Evolutionary conservation across 2,797 vertebrate species (phyloP).

Genomic region (Anguilla marmorata): DNA sequence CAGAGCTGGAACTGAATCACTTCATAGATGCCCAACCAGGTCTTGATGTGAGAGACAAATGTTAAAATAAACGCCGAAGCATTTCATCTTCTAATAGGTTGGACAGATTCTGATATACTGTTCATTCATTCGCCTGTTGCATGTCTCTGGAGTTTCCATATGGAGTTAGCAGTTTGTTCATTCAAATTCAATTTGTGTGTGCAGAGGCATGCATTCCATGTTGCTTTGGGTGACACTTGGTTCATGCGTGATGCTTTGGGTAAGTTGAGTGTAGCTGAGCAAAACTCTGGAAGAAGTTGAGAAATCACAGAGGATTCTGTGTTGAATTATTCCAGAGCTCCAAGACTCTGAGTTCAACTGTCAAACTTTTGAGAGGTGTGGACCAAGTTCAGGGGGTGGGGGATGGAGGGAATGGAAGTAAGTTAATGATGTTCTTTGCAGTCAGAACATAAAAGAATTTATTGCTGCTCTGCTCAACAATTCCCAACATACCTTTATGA

Average conservation of each 20-base stretch:
- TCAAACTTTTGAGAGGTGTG: conserved; percentile 37
- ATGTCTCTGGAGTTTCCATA: neutral
- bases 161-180: neutral
- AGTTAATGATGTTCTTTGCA: neutral
- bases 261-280: conserved; percentile 40
- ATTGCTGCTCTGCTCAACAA: neutral
- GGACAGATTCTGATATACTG: neutral
- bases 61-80: neutral
- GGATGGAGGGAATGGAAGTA: neutral
- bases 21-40: neutral
- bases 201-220: neutral
- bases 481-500: neutral
- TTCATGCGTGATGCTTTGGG: conserved; percentile 32
- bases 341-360: conserved; percentile 39
- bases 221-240: conserved; percentile 26
- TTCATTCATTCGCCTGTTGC: neutral
- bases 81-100: neutral
- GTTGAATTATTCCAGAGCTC: conserved; percentile 53
- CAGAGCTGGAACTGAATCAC: neutral
- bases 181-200: neutral
- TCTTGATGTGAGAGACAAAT: neutral
- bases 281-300: conserved; percentile 18
- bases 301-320: conserved; percentile 36
- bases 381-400: neutral
- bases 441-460: neutral